phyloP scores from a whole-genome alignment of 2,888 invertebrate species.

The Leptopilina myrica region DNA sequence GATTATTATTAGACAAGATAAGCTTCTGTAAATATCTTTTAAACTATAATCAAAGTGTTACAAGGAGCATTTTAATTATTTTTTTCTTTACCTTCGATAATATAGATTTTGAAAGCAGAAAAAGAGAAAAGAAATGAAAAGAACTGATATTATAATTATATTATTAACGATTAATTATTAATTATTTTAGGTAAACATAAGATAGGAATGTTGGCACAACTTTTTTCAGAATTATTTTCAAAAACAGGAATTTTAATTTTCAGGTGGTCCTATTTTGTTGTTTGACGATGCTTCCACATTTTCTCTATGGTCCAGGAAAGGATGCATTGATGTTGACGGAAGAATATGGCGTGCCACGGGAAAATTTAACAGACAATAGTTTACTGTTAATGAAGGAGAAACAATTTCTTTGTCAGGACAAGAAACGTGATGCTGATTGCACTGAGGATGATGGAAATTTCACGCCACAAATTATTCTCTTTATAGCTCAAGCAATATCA shows the following conservation, averaged over 20 bases:
- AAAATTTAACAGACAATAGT: constrained; percentile 74
- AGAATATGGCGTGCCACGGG: constrained; percentile 79
- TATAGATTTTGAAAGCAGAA: too few relatives aligned
- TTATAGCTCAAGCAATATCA: constrained; percentile 84
- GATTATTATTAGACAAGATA: constrained; percentile 46
- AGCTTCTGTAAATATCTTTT: constrained; percentile 42
- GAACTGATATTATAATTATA: too few relatives aligned
- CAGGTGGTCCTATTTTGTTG: constrained; percentile 81
- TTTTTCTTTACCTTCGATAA: not conserved
- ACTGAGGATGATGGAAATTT: constrained; percentile 79
- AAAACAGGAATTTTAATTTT: too few relatives aligned
- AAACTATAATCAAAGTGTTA: not conserved
- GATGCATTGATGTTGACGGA: constrained; percentile 81
- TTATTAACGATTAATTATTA: too few relatives aligned
- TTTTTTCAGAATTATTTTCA: too few relatives aligned
- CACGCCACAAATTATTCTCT: constrained; percentile 81
- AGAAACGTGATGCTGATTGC: constrained; percentile 75
- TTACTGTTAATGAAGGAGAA: constrained; percentile 78
- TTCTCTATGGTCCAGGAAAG: constrained; percentile 83
- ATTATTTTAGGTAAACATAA: too few relatives aligned
- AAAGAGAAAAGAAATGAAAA: too few relatives aligned
- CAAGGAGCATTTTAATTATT: not conserved
- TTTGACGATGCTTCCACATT: constrained; percentile 83
- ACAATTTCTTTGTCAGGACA: constrained; percentile 79
- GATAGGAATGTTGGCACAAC: too few relatives aligned